A percentile compares a stretch with the other conserved stretches of the same genome.
Evolutionary conservation across 2,888 invertebrate genomes (phyloP).

Genomic region (Noctua comes): DNA sequence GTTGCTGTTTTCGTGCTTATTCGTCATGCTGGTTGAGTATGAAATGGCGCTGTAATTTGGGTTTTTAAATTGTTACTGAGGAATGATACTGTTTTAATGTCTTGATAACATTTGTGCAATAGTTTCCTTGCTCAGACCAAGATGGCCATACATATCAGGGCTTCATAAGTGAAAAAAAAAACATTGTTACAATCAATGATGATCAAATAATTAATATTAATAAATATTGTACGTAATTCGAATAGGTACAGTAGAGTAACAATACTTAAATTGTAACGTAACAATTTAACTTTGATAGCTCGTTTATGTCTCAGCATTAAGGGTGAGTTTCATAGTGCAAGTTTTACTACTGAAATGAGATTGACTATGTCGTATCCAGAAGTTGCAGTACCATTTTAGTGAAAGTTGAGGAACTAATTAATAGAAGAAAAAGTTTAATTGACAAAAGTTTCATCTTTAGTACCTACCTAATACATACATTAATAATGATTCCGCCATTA

Average conservation of each 20-base stretch:
- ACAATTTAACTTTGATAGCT: neutral
- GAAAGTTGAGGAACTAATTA: neutral
- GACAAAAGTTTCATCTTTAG: neutral
- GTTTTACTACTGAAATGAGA: neutral
- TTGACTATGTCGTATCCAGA: neutral
- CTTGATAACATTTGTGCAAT: neutral
- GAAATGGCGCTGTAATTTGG: constrained; percentile 29
- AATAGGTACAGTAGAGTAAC: neutral
- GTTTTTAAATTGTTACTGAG: constrained; percentile 8
- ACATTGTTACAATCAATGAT: neutral
- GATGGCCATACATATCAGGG: neutral
- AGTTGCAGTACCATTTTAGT: neutral
- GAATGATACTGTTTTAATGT: neutral
- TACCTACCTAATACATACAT: neutral
- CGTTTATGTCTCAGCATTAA: neutral
- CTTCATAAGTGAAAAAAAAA: neutral
- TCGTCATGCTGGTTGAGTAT: constrained; percentile 36
- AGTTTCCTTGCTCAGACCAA: neutral
- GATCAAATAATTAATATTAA: neutral
- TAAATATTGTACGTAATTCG: neutral
- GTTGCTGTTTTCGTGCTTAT: constrained; percentile 43
- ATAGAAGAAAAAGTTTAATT: neutral
- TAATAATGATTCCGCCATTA: constrained; percentile 29
- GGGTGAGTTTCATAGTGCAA: neutral
- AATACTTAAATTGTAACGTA: neutral